These are phyloP conservation scores for Solen grandis DNA, from an alignment of 1,140 invertebrate genomes.

Conservation along the genomic window DNA sequence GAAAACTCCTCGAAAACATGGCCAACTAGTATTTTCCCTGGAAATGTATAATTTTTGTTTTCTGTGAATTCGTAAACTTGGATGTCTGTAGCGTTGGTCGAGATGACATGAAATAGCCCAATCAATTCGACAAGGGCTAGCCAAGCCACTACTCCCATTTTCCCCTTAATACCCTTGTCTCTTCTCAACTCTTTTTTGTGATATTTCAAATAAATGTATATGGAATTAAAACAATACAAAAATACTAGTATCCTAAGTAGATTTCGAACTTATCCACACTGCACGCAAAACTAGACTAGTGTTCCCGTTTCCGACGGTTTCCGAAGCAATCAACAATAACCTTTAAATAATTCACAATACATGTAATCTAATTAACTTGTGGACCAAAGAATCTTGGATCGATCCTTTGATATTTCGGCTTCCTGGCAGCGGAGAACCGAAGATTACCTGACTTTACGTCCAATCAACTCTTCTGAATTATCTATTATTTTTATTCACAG, in stretches of 20 bases:
- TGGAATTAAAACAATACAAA: not conserved
- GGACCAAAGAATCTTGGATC: no score
- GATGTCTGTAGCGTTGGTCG: not conserved
- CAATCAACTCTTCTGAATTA: no score
- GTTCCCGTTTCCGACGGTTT: not conserved
- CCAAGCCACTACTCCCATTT: slow-evolving; percentile 15
- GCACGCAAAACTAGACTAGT: not conserved
- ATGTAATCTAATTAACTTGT: slow-evolving; percentile 34
- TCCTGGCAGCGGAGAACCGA: no score
- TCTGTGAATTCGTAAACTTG: slow-evolving; percentile 43
- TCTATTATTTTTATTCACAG: no score
- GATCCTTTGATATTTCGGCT: no score
- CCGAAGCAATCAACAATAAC: not conserved
- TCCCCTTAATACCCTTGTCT: not conserved
- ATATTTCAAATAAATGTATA: slow-evolving; percentile 3
- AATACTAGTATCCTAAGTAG: slow-evolving; percentile 4
- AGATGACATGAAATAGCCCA: not conserved
- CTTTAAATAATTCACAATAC: slow-evolving; percentile 39
- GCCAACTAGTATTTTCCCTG: slow-evolving; percentile 20
- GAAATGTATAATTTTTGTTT: slow-evolving; percentile 34
- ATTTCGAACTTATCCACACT: not conserved
- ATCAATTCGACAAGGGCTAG: not conserved
- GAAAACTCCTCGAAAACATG: slow-evolving; percentile 48
- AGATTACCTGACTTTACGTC: no score
- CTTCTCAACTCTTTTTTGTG: not conserved